phyloP scores from a whole-genome alignment of 2,797 vertebrate species.

The Jordanella pulchra region DNA sequence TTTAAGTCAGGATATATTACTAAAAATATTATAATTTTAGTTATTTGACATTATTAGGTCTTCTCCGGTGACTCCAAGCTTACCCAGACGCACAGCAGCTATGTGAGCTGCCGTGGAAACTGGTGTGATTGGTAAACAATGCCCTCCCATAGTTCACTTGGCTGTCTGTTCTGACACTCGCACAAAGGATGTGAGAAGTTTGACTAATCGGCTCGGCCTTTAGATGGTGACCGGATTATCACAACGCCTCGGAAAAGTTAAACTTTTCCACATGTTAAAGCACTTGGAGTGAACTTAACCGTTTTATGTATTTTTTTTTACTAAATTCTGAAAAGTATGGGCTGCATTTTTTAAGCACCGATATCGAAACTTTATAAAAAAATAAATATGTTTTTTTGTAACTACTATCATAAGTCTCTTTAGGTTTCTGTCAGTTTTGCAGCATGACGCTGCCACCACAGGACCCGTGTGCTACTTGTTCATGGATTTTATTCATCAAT shows the following conservation, averaged over 20 bases:
- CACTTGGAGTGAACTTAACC: background rate
- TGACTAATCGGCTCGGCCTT: constrained; percentile 50
- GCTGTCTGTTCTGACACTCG: constrained; percentile 12
- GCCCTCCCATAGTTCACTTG: constrained; percentile 24
- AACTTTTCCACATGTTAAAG: background rate
- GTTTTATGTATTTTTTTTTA: background rate
- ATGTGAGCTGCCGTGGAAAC: constrained; percentile 14
- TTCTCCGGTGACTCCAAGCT: background rate
- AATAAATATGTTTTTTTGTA: background rate
- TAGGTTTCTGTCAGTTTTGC: background rate
- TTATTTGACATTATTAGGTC: background rate
- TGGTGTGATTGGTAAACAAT: constrained; percentile 27
- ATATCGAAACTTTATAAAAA: too few species aligned
- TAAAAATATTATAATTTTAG: background rate
- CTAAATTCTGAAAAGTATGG: background rate
- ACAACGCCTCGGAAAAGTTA: background rate
- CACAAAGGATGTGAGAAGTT: constrained; percentile 45
- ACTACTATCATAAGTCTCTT: background rate
- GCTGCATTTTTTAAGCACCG: background rate
- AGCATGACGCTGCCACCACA: background rate
- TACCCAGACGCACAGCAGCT: background rate
- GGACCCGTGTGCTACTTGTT: background rate
- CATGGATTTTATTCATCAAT: background rate
- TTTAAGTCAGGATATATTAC: background rate
- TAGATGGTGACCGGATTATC: constrained; percentile 25